Percentiles rank a stretch among this genome's conserved stretches.
Conservation (phyloP, 2,797 vertebrate genomes). For the Hemibagrus guttatus region DNA sequence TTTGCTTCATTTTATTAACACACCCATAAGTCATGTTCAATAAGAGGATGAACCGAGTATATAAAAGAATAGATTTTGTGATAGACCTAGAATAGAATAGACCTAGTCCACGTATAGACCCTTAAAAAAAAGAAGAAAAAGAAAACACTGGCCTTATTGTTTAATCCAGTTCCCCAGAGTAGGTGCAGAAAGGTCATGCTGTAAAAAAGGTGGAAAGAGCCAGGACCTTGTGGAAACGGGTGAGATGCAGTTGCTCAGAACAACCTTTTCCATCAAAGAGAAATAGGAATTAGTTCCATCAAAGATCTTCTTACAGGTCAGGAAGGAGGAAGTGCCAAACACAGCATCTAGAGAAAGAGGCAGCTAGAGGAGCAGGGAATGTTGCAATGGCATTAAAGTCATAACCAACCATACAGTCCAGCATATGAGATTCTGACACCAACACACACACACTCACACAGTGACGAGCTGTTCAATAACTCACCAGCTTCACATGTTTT, state of each 20-base stretch:
- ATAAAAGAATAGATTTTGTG: neutral
- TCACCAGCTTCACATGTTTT: slow-evolving; percentile 14
- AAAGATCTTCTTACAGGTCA: slow-evolving; percentile 50
- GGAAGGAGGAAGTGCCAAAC: slow-evolving; percentile 25
- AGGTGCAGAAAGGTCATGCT: neutral
- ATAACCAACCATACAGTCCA: slow-evolving; percentile 27
- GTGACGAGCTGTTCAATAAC: neutral
- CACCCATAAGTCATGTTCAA: neutral
- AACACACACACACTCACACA: neutral
- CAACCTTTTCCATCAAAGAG: slow-evolving; percentile 51
- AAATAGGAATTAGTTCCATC: slow-evolving; percentile 52
- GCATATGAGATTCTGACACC: neutral
- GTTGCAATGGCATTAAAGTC: slow-evolving; percentile 43
- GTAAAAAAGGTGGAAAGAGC: too few relatives aligned
- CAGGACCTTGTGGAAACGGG: neutral
- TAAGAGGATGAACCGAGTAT: neutral
- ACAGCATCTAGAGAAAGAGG: neutral
- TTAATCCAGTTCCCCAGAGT: neutral
- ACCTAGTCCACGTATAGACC: neutral
- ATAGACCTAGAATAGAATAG: neutral
- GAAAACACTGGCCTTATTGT: neutral
- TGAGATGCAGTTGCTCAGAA: slow-evolving; percentile 20
- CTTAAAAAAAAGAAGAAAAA: neutral
- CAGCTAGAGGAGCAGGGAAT: neutral
- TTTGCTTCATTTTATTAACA: neutral